These are phyloP conservation scores for Autographa pulchrina DNA, from an alignment of 2,888 invertebrate genomes.

Conservation along the genomic window DNA sequence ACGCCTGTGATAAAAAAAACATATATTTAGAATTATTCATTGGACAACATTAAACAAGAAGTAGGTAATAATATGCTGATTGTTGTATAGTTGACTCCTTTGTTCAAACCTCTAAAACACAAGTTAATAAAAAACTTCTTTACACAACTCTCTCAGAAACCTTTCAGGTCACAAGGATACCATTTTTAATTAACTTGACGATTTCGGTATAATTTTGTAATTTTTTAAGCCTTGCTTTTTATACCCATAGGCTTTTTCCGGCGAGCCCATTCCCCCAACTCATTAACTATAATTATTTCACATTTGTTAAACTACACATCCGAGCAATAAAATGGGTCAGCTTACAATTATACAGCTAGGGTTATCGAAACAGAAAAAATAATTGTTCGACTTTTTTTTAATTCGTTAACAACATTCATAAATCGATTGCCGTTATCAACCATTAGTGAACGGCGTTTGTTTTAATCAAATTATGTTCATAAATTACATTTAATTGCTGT, in stretches of 20 bases:
- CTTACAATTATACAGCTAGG: slow-evolving; percentile 42
- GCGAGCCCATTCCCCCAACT: slow-evolving; percentile 9
- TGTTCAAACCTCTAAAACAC: too few relatives aligned
- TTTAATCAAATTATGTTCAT: slow-evolving; percentile 39
- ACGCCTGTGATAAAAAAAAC: neutral
- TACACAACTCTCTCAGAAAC: too few relatives aligned
- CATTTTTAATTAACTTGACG: too few relatives aligned
- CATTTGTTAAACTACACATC: slow-evolving; percentile 47
- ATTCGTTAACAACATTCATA: slow-evolving; percentile 25
- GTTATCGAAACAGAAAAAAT: slow-evolving; percentile 51
- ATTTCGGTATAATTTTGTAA: neutral
- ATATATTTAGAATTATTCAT: too few relatives aligned
- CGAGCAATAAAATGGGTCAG: slow-evolving; percentile 54
- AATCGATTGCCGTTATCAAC: slow-evolving; percentile 23
- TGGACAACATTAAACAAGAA: too few relatives aligned
- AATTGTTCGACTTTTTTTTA: slow-evolving; percentile 24
- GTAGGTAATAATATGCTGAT: too few relatives aligned
- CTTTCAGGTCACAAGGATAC: too few relatives aligned
- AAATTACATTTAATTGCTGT: slow-evolving; percentile 33
- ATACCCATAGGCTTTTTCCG: neutral
- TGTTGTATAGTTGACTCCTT: too few relatives aligned
- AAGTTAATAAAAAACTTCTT: too few relatives aligned
- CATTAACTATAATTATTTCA: slow-evolving; percentile 15
- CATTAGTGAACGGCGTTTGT: slow-evolving; percentile 25
- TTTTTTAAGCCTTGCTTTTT: neutral